Evolutionary conservation across 2,888 invertebrate genomes (phyloP), one percentile per base, ranked within the genome.

Genomic region (Diarsia mendica): DNA sequence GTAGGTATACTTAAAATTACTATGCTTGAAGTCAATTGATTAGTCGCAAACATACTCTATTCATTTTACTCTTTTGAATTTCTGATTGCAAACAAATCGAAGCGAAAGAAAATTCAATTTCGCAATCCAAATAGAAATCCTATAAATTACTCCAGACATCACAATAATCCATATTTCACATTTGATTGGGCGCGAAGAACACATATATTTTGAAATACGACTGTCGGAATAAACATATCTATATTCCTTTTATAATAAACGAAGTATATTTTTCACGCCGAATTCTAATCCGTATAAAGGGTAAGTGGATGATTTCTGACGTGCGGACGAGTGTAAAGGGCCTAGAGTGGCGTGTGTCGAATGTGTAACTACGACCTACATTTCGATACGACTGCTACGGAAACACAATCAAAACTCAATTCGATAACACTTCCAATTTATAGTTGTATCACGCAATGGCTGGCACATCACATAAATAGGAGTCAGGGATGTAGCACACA

Each of bases 361-460:
- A 94, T 95, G 90, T 90, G 90, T 94, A 95, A 95, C 91, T 89
- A 91, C 89, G 91, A 85, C 91, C 91, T 88, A 92, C 89, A 91
- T 93, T 92, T 87, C 89, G 91, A 91, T 91, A 90, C 90, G 90
- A 89, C 89, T 90, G 89, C 89, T 89, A 86, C 85, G 91, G 90
- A 90, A 93, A 93, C 92, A 94, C 93, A 94, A 94, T 94, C 94
- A 94, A 93, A 95, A 94, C 94, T 93, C 94, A 91, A 93, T 94
- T 92, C 90, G 90, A 92, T 92, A 93, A 93, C 94, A 93, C 93
- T 94, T 92, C 89, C 88, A 91, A 91, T 93, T 92, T 92, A 92
- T 93, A 91, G 90, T 86, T 89, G 88, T 89, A 92, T 92, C 93
- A 89, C 93, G 92, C 91, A 92, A 92, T 89, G 48, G 86, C 84